Evolutionary conservation across 2,113 vertebrate species (phyloP).

Genomic region (Callochromis pleurospilus): DNA sequence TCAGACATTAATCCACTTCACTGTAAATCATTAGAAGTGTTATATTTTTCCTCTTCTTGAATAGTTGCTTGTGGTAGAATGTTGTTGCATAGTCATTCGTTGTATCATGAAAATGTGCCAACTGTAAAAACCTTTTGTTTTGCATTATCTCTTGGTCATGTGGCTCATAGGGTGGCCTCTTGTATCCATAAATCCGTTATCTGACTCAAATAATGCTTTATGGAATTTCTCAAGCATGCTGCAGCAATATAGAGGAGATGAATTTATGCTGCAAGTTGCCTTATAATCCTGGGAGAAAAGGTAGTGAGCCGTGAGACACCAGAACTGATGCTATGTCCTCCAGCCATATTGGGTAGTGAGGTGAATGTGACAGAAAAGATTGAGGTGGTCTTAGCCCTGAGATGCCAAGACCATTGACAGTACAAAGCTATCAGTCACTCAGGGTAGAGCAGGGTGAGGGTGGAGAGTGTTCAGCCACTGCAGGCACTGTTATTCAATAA

Average conservation of each 20-base stretch:
- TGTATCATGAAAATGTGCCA: neutral
- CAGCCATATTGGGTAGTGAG: constrained; percentile 12
- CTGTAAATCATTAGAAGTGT: neutral
- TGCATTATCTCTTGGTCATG: neutral
- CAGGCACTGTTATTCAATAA: neutral
- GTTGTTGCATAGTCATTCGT: neutral
- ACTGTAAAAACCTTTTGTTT: neutral
- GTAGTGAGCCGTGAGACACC: constrained; percentile 31
- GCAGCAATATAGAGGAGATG: constrained; percentile 21
- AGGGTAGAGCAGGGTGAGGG: neutral
- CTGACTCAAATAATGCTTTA: constrained; percentile 14
- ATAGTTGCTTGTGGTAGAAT: neutral
- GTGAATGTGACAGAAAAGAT: constrained; percentile 38
- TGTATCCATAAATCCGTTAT: constrained; percentile 6
- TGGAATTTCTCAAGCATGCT: constrained; percentile 20
- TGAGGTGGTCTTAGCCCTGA: neutral
- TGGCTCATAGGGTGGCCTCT: constrained; percentile 16
- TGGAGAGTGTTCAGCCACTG: neutral
- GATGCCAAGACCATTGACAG: neutral
- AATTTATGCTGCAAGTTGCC: constrained; percentile 19
- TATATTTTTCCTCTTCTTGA: neutral
- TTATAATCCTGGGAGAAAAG: constrained; percentile 11
- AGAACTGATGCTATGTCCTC: constrained; percentile 29
- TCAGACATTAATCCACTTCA: neutral
- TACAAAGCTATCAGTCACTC: neutral